Percentiles rank a stretch among this genome's conserved stretches.
Evolutionary conservation across 1,140 invertebrate species (phyloP).

Genomic region (Apis dorsata): DNA sequence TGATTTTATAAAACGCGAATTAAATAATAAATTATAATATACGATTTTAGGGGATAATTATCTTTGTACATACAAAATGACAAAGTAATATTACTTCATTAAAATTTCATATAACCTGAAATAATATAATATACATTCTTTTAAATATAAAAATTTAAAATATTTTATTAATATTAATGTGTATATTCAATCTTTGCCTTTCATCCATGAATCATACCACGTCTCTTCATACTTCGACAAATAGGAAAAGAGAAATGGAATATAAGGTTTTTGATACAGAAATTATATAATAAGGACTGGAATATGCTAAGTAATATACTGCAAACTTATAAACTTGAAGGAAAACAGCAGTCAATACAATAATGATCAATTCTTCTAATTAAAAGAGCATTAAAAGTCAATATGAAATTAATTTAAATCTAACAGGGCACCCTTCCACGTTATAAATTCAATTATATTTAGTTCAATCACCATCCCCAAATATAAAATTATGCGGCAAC

Average conservation of each 20-base stretch:
- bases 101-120: conserved; percentile 4
- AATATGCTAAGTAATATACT: conserved; percentile 33
- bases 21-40: background rate
- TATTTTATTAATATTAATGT: conserved; percentile 26
- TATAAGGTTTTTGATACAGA: conserved; percentile 35
- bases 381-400: conserved; percentile 45
- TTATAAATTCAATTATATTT: conserved; percentile 55
- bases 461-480: conserved; percentile 59
- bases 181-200: conserved; percentile 54
- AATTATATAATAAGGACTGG: conserved; percentile 38
- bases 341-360: conserved; percentile 63
- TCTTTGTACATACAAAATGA: background rate
- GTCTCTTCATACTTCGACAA: conserved; percentile 48
- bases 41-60: conserved; percentile 14
- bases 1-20: conserved; percentile 6
- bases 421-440: conserved; percentile 55
- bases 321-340: conserved; percentile 49
- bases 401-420: conserved; percentile 51
- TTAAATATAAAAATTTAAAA: conserved; percentile 34
- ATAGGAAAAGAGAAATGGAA: conserved; percentile 52
- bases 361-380: conserved; percentile 56
- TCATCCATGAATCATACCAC: conserved; percentile 60
- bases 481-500: conserved; percentile 67
- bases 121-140: conserved; percentile 19
- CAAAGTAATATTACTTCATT: background rate